A percentile compares a stretch with the other conserved stretches of the same genome.
Conservation (phyloP, 2,113 vertebrate species). For the Corythaixoides concolor region DNA sequence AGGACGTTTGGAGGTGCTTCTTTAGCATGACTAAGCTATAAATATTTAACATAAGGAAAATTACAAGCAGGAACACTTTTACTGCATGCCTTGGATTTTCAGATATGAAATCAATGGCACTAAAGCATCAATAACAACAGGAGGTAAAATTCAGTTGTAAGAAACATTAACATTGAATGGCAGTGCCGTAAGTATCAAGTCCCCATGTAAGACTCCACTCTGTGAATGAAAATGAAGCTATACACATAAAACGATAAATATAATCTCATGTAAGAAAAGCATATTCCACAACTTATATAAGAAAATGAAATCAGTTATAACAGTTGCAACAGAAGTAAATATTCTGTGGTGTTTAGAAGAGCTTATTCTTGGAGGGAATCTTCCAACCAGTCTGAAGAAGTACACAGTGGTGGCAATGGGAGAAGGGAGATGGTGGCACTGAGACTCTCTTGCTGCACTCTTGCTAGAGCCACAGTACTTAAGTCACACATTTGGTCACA, state of each 20-base stretch:
- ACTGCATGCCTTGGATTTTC: background rate
- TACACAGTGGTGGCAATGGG: background rate
- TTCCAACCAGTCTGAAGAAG: background rate
- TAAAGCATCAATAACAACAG: background rate
- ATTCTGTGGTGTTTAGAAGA: background rate
- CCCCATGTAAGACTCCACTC: background rate
- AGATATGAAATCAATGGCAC: background rate
- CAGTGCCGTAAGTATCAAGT: background rate
- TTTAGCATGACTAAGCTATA: background rate
- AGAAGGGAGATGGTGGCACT: background rate
- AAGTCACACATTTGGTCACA: background rate
- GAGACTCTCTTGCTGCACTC: background rate
- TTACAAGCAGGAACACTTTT: background rate
- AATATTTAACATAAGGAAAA: background rate
- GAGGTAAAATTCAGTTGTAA: background rate
- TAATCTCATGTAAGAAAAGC: background rate
- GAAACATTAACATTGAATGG: background rate
- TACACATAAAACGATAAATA: background rate
- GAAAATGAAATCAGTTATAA: background rate
- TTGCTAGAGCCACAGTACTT: background rate
- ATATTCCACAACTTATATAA: background rate
- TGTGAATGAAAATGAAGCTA: background rate
- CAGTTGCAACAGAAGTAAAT: background rate
- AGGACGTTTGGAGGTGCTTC: background rate
- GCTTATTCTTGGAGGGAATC: background rate